Percentiles rank a stretch among this genome's conserved stretches.
phyloP scores from a whole-genome alignment of 2,888 invertebrate species.

The Girardia tigrina region DNA sequence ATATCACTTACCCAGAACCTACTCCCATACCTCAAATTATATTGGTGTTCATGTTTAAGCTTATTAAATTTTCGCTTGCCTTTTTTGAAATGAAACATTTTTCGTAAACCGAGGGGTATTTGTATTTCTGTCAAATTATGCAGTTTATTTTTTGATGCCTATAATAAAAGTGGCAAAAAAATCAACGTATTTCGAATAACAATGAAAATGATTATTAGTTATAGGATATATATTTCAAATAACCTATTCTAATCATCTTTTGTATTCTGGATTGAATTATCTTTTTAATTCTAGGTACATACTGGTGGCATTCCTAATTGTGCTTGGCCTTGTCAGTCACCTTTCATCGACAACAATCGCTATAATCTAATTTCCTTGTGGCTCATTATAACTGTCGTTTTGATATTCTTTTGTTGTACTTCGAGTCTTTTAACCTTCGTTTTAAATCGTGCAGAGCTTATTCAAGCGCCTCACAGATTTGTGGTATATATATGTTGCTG shows the following conservation, averaged over 20 bases:
- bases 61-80: no score
- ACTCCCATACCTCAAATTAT: no score
- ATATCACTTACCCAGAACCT: no score
- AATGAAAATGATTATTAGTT: no score
- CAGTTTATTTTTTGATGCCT: neutral
- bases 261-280: neutral
- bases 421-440: conserved; percentile 69
- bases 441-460: conserved; percentile 81
- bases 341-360: conserved; percentile 59
- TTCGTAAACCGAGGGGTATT: no score
- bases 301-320: conserved; percentile 54
- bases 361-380: conserved; percentile 67
- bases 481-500: conserved; percentile 91
- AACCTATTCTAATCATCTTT: no score
- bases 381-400: conserved; percentile 80
- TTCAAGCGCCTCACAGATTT: conserved; percentile 80
- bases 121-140: no score
- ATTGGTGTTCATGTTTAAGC: no score
- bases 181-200: no score
- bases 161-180: neutral
- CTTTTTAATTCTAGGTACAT: conserved; percentile 36
- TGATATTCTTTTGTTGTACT: conserved; percentile 75
- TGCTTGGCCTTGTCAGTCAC: conserved; percentile 77
- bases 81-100: no score
- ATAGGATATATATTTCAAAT: no score